phyloP scores from a whole-genome alignment of 2,113 vertebrate species.

The Urocolius indicus region DNA sequence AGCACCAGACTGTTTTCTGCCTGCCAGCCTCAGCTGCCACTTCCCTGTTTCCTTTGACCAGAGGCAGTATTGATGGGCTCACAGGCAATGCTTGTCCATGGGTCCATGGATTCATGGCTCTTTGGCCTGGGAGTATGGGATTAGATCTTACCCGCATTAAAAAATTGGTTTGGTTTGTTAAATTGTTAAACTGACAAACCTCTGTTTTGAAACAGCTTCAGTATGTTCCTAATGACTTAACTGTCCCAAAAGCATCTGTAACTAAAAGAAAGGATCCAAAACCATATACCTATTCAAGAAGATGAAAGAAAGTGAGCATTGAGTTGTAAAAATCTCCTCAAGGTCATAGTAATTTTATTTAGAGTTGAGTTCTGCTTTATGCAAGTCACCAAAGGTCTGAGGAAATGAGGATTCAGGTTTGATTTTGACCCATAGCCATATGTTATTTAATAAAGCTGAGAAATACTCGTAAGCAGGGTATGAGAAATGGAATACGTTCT shows the following conservation, averaged over 20 bases:
- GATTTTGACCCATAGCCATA: not conserved
- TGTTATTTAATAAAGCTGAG: not conserved
- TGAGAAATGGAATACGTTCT: not conserved
- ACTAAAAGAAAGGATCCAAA: not conserved
- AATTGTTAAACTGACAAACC: not conserved
- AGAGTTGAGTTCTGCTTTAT: not conserved
- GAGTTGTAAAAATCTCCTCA: not conserved
- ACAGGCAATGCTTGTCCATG: not conserved
- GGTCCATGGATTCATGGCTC: accelerated
- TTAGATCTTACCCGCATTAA: not conserved
- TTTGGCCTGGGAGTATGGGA: not conserved
- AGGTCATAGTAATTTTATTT: not conserved
- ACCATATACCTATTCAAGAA: not conserved
- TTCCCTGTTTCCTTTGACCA: not conserved
- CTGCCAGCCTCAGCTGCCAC: not conserved
- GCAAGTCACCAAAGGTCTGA: not conserved
- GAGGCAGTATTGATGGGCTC: not conserved
- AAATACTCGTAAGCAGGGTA: not conserved
- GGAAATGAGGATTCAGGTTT: not conserved
- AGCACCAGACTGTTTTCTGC: not conserved
- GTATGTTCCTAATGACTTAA: not conserved
- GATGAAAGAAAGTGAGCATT: not conserved
- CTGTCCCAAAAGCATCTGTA: not conserved
- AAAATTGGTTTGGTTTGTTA: not conserved
- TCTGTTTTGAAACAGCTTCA: not conserved